Base-by-base conservation (phyloP, 2,113 vertebrate genomes). In the Hypomesus transpacificus region DNA sequence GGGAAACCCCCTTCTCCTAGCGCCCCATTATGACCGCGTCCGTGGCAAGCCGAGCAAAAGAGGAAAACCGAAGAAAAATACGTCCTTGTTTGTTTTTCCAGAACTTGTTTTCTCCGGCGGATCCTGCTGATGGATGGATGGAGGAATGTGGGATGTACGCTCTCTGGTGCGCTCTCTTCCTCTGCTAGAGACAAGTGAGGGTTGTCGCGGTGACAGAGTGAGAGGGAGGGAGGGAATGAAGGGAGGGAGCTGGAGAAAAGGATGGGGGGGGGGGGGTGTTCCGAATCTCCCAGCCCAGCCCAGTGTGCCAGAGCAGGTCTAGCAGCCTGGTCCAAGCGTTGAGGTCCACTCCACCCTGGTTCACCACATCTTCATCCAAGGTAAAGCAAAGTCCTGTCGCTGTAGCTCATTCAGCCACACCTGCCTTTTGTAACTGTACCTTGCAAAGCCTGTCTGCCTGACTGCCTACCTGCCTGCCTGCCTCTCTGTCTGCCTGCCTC, bases 131-230 rank as follows among this genome's bases (percentile, higher is more conserved):
- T 74, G 63, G 84, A 80, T 72, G 28, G 21, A 26, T 17, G 26
- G 63, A 51, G 28, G 31, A 16, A 65, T 69, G 52, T 22, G 4
- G 65, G 58, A 77, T 26, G 39, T 28, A 54, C 66, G 75, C 77
- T 77, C 51, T 78, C 74, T 81, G 81, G 62, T 77, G 74, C 84
- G 89, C 85, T 84, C 80, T 69, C 83, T 86, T 82, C 85, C 83
- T 82, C 83, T 87, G 81, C 88, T 83, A 85, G 78, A 84, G 81
- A 81, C 86, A 71, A 75, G 81, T 84, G 85, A 76, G 80, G 82
- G 84, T 86, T 28, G 60, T 56, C 5, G 9, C 73, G 88, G 87
- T 77, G 78, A 78, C 73, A 21, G 80, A 86, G 82, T 84, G 79
- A 79, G 80, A 86, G 80, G 79, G 67, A 66, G 60, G 68, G 79